Evolutionary conservation across 64 coral and sea anemone genomes (phyloP).

Genomic region (Actinia tenebrosa): DNA sequence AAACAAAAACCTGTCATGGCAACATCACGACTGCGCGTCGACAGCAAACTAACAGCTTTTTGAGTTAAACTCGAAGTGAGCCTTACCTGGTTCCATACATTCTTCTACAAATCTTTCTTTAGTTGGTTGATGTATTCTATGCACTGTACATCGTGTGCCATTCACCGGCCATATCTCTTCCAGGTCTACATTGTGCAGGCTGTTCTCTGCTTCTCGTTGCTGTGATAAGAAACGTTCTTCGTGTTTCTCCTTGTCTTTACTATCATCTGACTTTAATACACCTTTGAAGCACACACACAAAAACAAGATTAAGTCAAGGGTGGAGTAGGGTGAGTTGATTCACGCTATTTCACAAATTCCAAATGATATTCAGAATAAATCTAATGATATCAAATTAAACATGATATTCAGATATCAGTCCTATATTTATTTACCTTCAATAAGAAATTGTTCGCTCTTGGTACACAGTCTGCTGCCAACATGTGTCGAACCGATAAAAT

Average conservation of each 20-base stretch:
- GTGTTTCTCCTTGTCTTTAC: conserved; percentile 16
- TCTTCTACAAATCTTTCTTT: conserved; percentile 58
- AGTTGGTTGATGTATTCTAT: conserved; percentile 54
- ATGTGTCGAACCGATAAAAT: neutral
- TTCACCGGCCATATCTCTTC: conserved; percentile 57
- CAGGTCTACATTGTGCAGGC: conserved; percentile 42
- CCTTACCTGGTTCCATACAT: conserved; percentile 66
- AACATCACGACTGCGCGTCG: neutral
- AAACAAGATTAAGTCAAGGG: neutral
- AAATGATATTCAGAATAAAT: too few relatives aligned
- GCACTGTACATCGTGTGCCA: conserved; percentile 51
- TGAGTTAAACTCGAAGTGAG: too few relatives aligned
- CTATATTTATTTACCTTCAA: conserved; percentile 38
- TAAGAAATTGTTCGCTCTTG: conserved; percentile 26
- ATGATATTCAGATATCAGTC: neutral
- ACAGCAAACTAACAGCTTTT: neutral
- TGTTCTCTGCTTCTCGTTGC: conserved; percentile 19
- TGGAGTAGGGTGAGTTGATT: neutral
- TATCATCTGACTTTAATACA: neutral
- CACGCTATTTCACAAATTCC: too few relatives aligned
- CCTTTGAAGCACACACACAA: neutral
- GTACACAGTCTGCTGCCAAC: conserved; percentile 15
- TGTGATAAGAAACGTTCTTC: conserved; percentile 36
- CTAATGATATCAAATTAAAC: too few relatives aligned
- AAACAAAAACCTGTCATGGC: too few relatives aligned